These are phyloP conservation scores for Acanthosoma haemorrhoidale DNA, from an alignment of 2,888 invertebrate species.

Conservation along the genomic window DNA sequence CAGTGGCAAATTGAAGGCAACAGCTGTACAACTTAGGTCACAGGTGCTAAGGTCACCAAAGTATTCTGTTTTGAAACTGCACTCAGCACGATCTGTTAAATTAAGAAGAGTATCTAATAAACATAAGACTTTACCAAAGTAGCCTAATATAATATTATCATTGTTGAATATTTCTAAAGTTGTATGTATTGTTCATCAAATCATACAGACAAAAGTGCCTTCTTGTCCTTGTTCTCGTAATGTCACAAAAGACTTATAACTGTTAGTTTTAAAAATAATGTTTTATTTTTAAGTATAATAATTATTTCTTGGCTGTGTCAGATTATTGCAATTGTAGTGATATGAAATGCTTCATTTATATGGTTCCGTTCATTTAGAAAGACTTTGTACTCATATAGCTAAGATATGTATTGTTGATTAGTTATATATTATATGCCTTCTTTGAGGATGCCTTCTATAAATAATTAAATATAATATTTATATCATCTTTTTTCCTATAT, in stretches of 20 bases:
- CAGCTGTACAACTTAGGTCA: not conserved
- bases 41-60: not conserved
- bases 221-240: constrained; percentile 26
- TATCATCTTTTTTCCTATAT: not conserved
- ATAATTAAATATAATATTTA: not conserved
- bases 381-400: not conserved
- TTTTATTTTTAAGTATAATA: constrained; percentile 7
- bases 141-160: not conserved
- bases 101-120: not conserved
- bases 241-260: constrained; percentile 15
- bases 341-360: constrained; percentile 2
- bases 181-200: not conserved
- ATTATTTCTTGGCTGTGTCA: constrained; percentile 11
- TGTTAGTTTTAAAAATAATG: not conserved
- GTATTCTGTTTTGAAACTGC: not conserved
- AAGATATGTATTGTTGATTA: not conserved
- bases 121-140: not conserved
- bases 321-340: not conserved
- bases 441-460: not conserved
- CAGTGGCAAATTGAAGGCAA: constrained; percentile 16
- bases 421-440: not conserved
- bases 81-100: constrained; percentile 5
- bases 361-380: too few species aligned
- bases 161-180: not conserved
- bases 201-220: constrained; percentile 20